These are phyloP conservation scores for Rhodinocichla rosea DNA, from an alignment of 2,113 vertebrate species.

Conservation along the genomic window DNA sequence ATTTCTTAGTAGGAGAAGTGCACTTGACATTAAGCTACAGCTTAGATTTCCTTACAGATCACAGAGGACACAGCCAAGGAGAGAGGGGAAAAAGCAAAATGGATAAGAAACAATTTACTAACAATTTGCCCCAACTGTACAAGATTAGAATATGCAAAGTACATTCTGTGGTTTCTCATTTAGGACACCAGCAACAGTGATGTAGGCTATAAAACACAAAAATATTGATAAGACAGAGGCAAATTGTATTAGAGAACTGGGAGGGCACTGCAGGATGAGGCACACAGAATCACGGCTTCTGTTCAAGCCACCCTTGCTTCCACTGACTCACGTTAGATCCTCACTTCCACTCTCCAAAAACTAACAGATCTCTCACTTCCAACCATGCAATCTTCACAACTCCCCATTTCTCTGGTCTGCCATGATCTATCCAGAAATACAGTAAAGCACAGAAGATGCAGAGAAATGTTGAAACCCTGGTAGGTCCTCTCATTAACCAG, in stretches of 20 bases:
- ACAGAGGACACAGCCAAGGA: background rate
- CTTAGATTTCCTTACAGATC: background rate
- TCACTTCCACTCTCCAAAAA: background rate
- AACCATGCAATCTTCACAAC: background rate
- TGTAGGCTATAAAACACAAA: background rate
- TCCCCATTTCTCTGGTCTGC: background rate
- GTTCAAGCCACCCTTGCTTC: background rate
- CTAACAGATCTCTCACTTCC: background rate
- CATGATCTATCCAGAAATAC: background rate
- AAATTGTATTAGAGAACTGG: background rate
- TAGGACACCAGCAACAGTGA: background rate
- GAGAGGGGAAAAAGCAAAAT: background rate
- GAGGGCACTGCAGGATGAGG: background rate
- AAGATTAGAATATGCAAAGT: background rate
- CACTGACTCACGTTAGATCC: rapidly evolving
- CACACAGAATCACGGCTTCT: background rate
- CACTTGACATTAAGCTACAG: background rate
- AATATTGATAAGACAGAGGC: background rate
- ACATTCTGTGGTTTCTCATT: background rate
- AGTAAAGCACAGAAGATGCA: background rate
- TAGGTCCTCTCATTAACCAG: background rate
- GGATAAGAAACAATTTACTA: background rate
- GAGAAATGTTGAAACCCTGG: background rate
- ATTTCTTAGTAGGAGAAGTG: background rate
- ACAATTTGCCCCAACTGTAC: background rate